Evolutionary conservation across 2,888 invertebrate species (phyloP).

Genomic region (Amblyjoppa fuscipennis): DNA sequence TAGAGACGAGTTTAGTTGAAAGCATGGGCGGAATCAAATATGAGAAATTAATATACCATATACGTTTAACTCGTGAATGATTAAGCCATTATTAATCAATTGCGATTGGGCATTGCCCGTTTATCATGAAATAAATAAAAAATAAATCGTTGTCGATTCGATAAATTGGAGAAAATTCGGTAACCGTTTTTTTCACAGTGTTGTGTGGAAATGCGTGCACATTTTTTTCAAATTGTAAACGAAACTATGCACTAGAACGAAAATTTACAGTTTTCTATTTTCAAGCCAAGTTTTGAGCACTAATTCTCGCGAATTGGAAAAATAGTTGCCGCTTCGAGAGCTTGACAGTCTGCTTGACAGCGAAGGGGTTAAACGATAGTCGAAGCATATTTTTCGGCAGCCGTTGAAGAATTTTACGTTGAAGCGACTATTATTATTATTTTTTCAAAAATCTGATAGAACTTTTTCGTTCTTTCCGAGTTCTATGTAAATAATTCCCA

Average conservation of each 20-base stretch:
- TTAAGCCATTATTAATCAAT: background rate
- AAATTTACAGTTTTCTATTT: background rate
- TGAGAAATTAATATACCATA: too few species aligned
- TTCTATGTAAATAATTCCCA: background rate
- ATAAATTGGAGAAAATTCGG: background rate
- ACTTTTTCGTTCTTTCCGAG: background rate
- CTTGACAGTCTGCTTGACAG: background rate
- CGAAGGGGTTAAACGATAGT: background rate
- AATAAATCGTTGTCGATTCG: background rate
- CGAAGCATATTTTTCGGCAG: background rate
- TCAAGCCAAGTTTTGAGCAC: too few species aligned
- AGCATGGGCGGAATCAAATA: slow-evolving; percentile 37
- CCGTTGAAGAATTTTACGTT: background rate
- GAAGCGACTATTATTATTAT: background rate
- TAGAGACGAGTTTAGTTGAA: slow-evolving; percentile 10
- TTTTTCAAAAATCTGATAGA: background rate
- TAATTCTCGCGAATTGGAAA: too few species aligned
- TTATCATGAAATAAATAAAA: background rate
- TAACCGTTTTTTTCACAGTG: background rate
- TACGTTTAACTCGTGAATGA: background rate
- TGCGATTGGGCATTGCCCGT: too few species aligned
- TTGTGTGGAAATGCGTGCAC: background rate
- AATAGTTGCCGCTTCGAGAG: too few species aligned
- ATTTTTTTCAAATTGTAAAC: background rate
- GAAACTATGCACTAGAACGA: background rate